Percentiles rank a stretch among this genome's conserved stretches.
Evolutionary conservation across 2,113 vertebrate genomes (phyloP).

Genomic region (Corythaixoides concolor): DNA sequence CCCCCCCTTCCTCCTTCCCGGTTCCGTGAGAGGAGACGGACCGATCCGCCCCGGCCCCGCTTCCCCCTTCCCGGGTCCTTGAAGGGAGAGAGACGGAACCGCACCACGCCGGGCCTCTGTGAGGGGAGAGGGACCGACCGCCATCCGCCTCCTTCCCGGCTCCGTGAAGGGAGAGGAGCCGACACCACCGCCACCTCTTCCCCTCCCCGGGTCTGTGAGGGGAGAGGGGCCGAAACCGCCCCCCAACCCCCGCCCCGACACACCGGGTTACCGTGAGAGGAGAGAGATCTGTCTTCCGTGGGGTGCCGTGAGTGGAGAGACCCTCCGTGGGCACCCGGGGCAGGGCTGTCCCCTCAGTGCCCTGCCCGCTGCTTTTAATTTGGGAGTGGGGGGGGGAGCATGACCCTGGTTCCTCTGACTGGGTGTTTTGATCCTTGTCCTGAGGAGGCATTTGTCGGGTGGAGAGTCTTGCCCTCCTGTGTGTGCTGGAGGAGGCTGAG

Average conservation of each 20-base stretch:
- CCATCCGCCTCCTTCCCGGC: no score
- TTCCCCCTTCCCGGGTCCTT: no score
- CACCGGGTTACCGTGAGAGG: neutral
- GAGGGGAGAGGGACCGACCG: neutral
- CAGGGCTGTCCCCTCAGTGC: no score
- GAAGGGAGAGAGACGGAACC: neutral
- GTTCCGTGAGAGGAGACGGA: neutral
- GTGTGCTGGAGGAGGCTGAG: neutral
- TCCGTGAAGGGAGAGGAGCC: neutral
- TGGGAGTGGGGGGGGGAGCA: rapidly evolving
- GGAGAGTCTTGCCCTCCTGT: rapidly evolving
- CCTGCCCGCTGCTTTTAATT: neutral
- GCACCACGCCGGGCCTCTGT: no score
- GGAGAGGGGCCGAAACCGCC: neutral
- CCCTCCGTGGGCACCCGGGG: neutral
- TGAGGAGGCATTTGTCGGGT: neutral
- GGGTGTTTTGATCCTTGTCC: neutral
- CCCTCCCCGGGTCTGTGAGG: neutral
- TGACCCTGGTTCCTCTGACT: neutral
- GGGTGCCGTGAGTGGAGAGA: neutral
- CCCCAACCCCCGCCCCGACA: no score
- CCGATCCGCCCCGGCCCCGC: neutral
- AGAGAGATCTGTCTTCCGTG: no score
- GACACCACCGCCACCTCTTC: no score
- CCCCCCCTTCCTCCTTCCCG: no score